Evolutionary conservation across 2,113 vertebrate genomes (phyloP), one percentile per base, ranked within the genome.

Genomic region (Charadrius vociferus): DNA sequence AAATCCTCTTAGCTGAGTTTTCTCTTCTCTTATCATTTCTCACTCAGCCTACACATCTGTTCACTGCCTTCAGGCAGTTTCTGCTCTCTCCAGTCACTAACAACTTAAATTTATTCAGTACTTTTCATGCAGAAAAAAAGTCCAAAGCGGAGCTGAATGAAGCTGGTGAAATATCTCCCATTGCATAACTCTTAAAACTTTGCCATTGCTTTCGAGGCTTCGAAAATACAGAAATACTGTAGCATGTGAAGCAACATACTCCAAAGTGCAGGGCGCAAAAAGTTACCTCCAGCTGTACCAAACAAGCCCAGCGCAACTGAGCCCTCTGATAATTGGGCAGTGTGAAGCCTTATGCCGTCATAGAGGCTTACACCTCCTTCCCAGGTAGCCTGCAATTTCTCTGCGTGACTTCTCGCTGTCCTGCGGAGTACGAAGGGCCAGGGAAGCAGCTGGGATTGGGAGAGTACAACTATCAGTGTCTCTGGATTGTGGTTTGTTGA

Each of bases 11-110:
- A 94, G 61, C 66, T 86, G 78, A 88, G 67, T 95, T 95, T 94
- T 63, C 36, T 39, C 61, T 84, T 89, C 80, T 86, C 59, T 97
- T 92, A 88, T 59, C 37, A 50, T 95, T 96, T 94, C 91, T 90
- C 56, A 65, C 81, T 91, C 88, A 96, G 91, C 84, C 91, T 96
- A 93, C 81, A 87, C 70, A 96, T 95, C 93, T 96, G 86, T 62
- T 96, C 81, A 20, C 29, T 91, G 86, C 91, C 91, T 97, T 66
- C 91, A 94, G 89, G 94, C 94, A 85, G 49, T 63, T 72, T 92
- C 91, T 85, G 45, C 84, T 88, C 53, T 94, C 78, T 67, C 62
- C 71, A 96, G 62, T 82, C 86, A 85, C 86, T 88, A 85, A 79
- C 87, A 93, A 75, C 83, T 85, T 89, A 75, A 58, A 96, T 93